phyloP scores from a whole-genome alignment of 2,113 vertebrate species.

The Actenoides hombroni region DNA sequence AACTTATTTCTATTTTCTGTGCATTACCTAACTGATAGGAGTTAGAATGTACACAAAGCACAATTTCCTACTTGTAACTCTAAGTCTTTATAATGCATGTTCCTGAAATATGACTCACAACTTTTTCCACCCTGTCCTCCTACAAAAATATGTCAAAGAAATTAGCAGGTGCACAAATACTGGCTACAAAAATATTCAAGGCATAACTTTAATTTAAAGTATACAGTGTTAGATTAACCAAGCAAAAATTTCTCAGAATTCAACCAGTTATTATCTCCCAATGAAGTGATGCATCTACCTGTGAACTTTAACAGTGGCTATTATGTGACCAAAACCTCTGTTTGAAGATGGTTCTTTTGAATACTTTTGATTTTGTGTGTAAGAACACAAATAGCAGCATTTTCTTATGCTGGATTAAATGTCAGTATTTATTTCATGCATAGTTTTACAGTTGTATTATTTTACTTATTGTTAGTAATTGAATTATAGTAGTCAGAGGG shows the following conservation, averaged over 20 bases:
- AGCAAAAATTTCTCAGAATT: not conserved
- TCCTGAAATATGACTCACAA: not conserved
- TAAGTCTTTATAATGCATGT: not conserved
- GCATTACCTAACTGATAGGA: not conserved
- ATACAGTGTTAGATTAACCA: not conserved
- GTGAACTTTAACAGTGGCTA: not conserved
- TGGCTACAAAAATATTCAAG: not conserved
- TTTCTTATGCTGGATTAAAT: not conserved
- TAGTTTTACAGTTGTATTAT: not conserved
- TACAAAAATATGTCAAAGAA: not conserved
- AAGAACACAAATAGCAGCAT: not conserved
- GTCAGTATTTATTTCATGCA: not conserved
- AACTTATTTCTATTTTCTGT: not conserved
- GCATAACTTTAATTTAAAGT: not conserved
- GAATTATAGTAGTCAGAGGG: rapidly evolving
- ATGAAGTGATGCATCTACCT: not conserved
- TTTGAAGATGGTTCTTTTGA: not conserved
- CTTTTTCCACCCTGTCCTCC: not conserved
- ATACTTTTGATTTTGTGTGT: not conserved
- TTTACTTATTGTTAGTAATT: not conserved
- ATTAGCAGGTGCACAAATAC: not conserved
- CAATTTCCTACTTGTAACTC: not conserved
- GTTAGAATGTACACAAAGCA: not conserved
- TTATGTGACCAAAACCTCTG: not conserved
- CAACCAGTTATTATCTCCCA: not conserved